Percentiles rank a stretch among this genome's conserved stretches.
These are phyloP conservation scores for pig (Sus scrofa) DNA, from an alignment of 2,113 vertebrate species.

Conservation along the genomic window T2T-Sscrofa CM000822.6:42867001-42867500, in stretches of 20 bases:
- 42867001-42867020: constrained; percentile 78
- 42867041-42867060: constrained; percentile 73
- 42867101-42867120: constrained; percentile 63
- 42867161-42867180: constrained; percentile 71
- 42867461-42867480: constrained; percentile 86
- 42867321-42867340: constrained; percentile 86
- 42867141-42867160: constrained; percentile 63
- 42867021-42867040: constrained; percentile 80
- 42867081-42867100: constrained; percentile 47
- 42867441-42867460: constrained; percentile 85
- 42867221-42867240: constrained; percentile 77
- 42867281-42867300: constrained; percentile 80
- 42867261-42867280: constrained; percentile 24
- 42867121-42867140: constrained; percentile 75
- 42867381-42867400: constrained; percentile 87
- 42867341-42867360: constrained; percentile 83
- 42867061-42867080: constrained; percentile 40
- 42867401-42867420: constrained; percentile 82
- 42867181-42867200: background rate
- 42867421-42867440: constrained; percentile 85
- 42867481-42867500: constrained; percentile 90
- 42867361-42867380: constrained; percentile 81
- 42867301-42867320: constrained; percentile 84
- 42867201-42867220: constrained; percentile 55
- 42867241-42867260: constrained; percentile 81